Evolutionary conservation across 2,888 invertebrate species (phyloP).

Genomic region (Lasiommata megera): DNA sequence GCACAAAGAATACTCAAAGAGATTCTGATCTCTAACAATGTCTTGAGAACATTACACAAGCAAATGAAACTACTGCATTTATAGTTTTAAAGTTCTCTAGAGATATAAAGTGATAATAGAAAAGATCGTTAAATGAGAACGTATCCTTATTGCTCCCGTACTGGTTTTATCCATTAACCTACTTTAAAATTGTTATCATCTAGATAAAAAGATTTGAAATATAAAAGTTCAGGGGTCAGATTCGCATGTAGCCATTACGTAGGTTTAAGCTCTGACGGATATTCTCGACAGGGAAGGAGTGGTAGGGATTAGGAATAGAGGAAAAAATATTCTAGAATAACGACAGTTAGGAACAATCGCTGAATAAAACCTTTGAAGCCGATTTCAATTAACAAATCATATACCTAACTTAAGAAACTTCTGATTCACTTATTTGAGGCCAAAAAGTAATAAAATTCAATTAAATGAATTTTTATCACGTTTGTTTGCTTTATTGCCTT

Average conservation of each 20-base stretch:
- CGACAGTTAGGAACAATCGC: too few relatives aligned
- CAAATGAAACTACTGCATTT: slow-evolving; percentile 23
- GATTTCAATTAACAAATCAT: too few relatives aligned
- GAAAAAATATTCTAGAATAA: too few relatives aligned
- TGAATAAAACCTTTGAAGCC: too few relatives aligned
- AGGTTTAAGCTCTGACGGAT: too few relatives aligned
- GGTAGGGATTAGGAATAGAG: too few relatives aligned
- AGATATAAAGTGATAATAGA: slow-evolving; percentile 22
- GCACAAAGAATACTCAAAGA: slow-evolving; percentile 15
- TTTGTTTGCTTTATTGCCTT: too few relatives aligned
- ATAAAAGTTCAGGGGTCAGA: neutral
- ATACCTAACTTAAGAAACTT: too few relatives aligned
- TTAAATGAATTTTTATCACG: too few relatives aligned
- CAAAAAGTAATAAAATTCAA: too few relatives aligned
- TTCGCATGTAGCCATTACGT: neutral
- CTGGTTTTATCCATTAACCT: neutral
- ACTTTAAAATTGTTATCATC: neutral
- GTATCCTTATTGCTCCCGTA: slow-evolving; percentile 1
- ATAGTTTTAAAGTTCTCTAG: slow-evolving; percentile 25
- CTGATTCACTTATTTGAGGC: too few relatives aligned
- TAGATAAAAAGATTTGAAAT: neutral
- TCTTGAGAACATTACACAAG: slow-evolving; percentile 20
- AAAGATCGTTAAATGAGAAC: slow-evolving; percentile 15
- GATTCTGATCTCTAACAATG: slow-evolving; percentile 21
- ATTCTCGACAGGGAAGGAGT: too few relatives aligned